Percentiles rank a stretch among this genome's conserved stretches.
phyloP scores from a whole-genome alignment of 2,113 vertebrate genomes.

The Phalacrocorax aristotelis region DNA sequence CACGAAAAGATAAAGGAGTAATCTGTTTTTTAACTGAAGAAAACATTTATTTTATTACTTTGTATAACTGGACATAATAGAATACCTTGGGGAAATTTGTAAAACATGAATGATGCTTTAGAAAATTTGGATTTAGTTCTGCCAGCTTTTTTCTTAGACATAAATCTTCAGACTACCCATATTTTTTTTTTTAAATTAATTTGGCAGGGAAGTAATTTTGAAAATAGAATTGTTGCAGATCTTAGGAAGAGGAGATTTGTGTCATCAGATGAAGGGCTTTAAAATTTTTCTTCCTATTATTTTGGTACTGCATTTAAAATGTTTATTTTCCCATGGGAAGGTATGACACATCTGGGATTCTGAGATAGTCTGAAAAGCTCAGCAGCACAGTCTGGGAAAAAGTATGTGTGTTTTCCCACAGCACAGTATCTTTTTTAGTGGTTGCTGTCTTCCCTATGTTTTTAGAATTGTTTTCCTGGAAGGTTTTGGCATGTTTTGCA shows the following conservation, averaged over 20 bases:
- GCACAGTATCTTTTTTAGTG: background rate
- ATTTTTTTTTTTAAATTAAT: background rate
- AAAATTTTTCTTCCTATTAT: background rate
- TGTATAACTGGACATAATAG: background rate
- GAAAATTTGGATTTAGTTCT: background rate
- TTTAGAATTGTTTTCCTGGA: background rate
- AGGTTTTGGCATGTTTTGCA: background rate
- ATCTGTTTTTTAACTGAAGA: background rate
- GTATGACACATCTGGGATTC: background rate
- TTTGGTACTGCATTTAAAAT: background rate
- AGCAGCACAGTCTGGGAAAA: constrained; percentile 13
- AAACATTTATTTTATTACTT: background rate
- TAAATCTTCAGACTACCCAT: background rate
- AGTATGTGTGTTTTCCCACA: constrained; percentile 12
- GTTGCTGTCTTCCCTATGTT: background rate
- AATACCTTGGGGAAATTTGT: background rate
- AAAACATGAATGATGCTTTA: background rate
- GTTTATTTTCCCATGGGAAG: constrained; percentile 12
- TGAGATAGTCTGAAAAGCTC: background rate
- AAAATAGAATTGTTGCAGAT: background rate
- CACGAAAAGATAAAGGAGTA: background rate
- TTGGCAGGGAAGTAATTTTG: background rate
- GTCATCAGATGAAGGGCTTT: background rate
- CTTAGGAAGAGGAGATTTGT: background rate
- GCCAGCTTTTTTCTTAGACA: background rate